Percentiles rank a stretch among this genome's conserved stretches.
Evolutionary conservation across 2,888 invertebrate species (phyloP).

Genomic region (Drosophila macrospina): DNA sequence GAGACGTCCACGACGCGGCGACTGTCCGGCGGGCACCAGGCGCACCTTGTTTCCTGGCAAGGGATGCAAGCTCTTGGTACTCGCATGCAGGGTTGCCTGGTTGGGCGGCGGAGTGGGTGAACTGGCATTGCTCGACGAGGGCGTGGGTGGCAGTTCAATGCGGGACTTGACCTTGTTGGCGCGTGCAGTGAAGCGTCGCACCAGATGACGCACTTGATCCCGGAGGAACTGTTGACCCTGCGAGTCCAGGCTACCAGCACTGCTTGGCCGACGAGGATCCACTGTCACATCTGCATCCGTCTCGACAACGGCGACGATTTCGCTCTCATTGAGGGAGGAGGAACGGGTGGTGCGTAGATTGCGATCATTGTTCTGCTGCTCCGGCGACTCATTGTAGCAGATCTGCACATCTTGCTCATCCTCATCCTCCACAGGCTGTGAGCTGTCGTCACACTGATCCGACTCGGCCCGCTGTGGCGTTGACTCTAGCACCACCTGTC

Average conservation of each 20-base stretch:
- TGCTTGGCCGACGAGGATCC: slow-evolving; percentile 74
- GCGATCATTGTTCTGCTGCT: slow-evolving; percentile 82
- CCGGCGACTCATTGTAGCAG: slow-evolving; percentile 83
- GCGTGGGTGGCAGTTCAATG: slow-evolving; percentile 88
- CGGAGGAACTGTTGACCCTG: slow-evolving; percentile 84
- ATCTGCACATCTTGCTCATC: slow-evolving; percentile 84
- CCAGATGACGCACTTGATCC: slow-evolving; percentile 87
- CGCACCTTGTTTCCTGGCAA: slow-evolving; percentile 62
- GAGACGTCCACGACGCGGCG: slow-evolving; percentile 75
- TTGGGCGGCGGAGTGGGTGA: slow-evolving; percentile 84
- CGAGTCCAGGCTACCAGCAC: slow-evolving; percentile 82
- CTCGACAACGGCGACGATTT: slow-evolving; percentile 73
- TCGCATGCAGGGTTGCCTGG: slow-evolving; percentile 50
- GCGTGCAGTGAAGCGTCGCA: slow-evolving; percentile 87
- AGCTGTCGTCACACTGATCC: slow-evolving; percentile 64
- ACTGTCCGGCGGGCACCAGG: slow-evolving; percentile 63
- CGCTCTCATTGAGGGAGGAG: slow-evolving; percentile 72
- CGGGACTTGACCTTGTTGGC: slow-evolving; percentile 87
- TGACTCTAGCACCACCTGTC: slow-evolving; percentile 59
- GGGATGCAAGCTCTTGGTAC: slow-evolving; percentile 67
- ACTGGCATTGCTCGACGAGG: slow-evolving; percentile 87
- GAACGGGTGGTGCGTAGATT: slow-evolving; percentile 71
- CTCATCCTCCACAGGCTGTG: slow-evolving; percentile 70
- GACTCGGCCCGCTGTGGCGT: not conserved
- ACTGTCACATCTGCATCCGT: slow-evolving; percentile 36